Conservation (phyloP, 30 jellyfish, hydroid and myxozoan genomes). For the Hydractinia symbiolongicarpus region DNA sequence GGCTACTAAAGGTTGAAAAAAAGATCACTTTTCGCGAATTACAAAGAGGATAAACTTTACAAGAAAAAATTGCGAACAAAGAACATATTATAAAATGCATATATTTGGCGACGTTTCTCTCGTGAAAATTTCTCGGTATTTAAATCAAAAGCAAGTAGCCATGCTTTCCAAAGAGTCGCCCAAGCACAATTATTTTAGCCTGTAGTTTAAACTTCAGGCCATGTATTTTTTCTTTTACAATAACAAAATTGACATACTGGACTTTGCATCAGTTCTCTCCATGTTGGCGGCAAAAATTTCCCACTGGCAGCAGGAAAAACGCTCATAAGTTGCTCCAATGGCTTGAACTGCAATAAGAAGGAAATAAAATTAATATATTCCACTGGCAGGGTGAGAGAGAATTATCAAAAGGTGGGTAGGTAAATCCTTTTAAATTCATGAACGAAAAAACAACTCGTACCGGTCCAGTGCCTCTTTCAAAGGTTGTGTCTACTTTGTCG, state of each 20-base stretch:
- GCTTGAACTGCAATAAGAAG: slow-evolving; percentile 59
- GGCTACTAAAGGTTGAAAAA: too few species aligned
- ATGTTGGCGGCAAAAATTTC: slow-evolving; percentile 79
- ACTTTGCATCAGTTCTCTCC: slow-evolving; percentile 73
- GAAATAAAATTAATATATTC: background rate
- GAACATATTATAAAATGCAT: too few species aligned
- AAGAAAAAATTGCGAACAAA: too few species aligned
- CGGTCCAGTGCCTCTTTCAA: slow-evolving; percentile 80
- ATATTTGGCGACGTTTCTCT: too few species aligned
- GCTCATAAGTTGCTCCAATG: slow-evolving; percentile 95
- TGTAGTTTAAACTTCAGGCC: too few species aligned
- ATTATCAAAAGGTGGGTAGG: background rate
- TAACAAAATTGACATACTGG: slow-evolving; percentile 49
- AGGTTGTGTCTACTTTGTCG: slow-evolving; percentile 43
- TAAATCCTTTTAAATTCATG: background rate
- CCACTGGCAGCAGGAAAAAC: slow-evolving; percentile 99
- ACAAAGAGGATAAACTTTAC: too few species aligned
- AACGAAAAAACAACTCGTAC: slow-evolving; percentile 30
- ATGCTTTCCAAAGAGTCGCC: too few species aligned
- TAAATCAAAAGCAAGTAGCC: too few species aligned
- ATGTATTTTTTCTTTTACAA: too few species aligned
- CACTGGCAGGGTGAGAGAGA: background rate
- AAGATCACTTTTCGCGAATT: too few species aligned
- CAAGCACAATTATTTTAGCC: too few species aligned
- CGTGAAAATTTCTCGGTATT: too few species aligned